These are phyloP conservation scores for Apamea epomidion DNA, from an alignment of 2,888 invertebrate species.

Conservation along the genomic window DNA sequence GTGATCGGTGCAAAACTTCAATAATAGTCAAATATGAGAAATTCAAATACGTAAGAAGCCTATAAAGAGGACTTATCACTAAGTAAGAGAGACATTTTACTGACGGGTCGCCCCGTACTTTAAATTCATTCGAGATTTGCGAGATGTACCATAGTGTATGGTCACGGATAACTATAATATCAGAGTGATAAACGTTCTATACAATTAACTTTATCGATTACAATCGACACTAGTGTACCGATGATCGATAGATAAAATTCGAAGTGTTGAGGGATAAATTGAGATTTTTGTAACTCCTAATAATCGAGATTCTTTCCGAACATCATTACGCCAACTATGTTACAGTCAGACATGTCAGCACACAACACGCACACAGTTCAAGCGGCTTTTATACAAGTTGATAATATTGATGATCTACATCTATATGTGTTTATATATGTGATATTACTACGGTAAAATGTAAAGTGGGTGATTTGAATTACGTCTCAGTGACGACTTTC, in stretches of 20 bases:
- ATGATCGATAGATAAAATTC: constrained; percentile 43
- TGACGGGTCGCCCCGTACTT: constrained; percentile 65
- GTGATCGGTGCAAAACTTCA: constrained; percentile 78
- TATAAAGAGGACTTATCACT: constrained; percentile 73
- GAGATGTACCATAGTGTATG: constrained; percentile 48
- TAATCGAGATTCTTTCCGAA: constrained; percentile 69
- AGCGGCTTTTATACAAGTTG: constrained; percentile 65
- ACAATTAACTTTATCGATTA: constrained; percentile 47
- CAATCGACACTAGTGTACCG: constrained; percentile 52
- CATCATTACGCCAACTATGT: constrained; percentile 69
- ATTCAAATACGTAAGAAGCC: constrained; percentile 73
- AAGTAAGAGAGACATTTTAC: constrained; percentile 73
- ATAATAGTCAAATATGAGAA: constrained; percentile 73
- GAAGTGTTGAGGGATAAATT: constrained; percentile 52
- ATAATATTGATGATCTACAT: constrained; percentile 60
- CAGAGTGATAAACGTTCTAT: constrained; percentile 50
- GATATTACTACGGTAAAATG: constrained; percentile 42
- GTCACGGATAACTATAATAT: constrained; percentile 52
- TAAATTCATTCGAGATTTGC: constrained; percentile 64
- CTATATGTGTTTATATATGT: constrained; percentile 48
- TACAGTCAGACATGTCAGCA: constrained; percentile 69
- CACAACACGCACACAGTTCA: constrained; percentile 62
- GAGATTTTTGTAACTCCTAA: constrained; percentile 59
- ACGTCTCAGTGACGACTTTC: constrained; percentile 37
- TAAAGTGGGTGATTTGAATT: constrained; percentile 32